Base-by-base conservation (phyloP, 2,113 vertebrate genomes). In the Oryzias woworae region DNA sequence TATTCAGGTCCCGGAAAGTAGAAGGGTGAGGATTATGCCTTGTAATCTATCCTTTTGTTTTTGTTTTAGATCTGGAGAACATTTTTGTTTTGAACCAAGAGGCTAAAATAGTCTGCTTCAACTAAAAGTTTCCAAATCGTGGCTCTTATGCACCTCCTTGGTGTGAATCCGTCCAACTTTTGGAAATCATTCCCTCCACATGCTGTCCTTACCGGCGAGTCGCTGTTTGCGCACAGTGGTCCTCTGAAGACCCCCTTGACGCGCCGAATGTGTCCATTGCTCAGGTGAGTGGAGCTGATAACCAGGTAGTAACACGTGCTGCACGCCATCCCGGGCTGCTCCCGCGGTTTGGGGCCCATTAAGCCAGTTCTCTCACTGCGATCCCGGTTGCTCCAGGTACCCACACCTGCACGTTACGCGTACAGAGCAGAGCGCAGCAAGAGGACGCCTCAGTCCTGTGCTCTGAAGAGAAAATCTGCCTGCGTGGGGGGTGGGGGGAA, bases 171-270 rank as follows among this genome's bases (percentile, higher is more conserved):
- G 1, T 12, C 10, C 44, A 62, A 42, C 24, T 56, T 46, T 16
- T 8, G 10, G 16, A 18, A 66, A 45, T 20, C 14, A 24, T 36
- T 36, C 5, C 26, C 28, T 31, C 10, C 41, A 45, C 23, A 14
- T 50, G 46, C 47, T 66, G 66, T 83, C 85, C 92, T 36, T 96
- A 98, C 96, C 95, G 91, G 94, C 87, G 95, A 93, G 58, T 94
- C 93, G 57, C 91, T 90, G 90, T 87, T 92, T 45, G 78, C 82
- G 20, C 96, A 93, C 77, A 98, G 94, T 4, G 97, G 97, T 77
- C 97, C 97, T 80, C 95, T 91, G 94, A 98, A 98, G 91, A 98
- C 96, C 81, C 97, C 97, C 85, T 98, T 98, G 76, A 98, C 98
- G 88, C 95, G 94, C 77, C 97, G 92, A 88, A 96, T 96, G 91